Base-by-base conservation (phyloP, 2,888 invertebrate genomes). In the Latheticus oryzae region DNA sequence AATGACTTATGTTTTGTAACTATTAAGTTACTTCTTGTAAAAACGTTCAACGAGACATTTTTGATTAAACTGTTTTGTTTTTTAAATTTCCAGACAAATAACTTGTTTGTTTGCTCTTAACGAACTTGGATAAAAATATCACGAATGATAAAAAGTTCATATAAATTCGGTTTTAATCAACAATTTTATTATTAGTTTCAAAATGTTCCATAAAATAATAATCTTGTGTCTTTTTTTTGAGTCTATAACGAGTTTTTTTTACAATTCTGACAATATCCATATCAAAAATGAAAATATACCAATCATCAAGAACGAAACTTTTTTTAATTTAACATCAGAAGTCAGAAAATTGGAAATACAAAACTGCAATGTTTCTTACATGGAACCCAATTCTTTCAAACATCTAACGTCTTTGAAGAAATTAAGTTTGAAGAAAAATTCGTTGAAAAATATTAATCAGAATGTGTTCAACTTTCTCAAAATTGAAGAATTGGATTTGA, bases 401-500 rank as follows among this genome's bases (percentile, higher is more conserved):
- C 5, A 5, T 17, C 9, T 50, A 2, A 3, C 3, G 3, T 5
- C 15, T 16, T 12, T 50, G 13, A 15, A 26, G n/a, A 37, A 50
- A 26, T 12, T 50, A 3, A 50, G 50, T 37, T 15, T 50, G 1
- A 37, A 37, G 21, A 15, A 50, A 9, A 50, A 50, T 17, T 11
- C 13, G 5, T 7, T 37, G 5, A n/a, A 23, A 13, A 9, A 16
- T 12, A 26, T 50, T 5, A 16, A 8, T 17, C 26, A 28, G 1
- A 7, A 26, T 12, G 11, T 15, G 5, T 50, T 50, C 12, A 12
- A 8, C 1, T 5, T n/a, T 12, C 11, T 16, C 11, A 1, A 3
- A 2, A 24, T 50, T n/a, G 50, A 50, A 37, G 50, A 50, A 37
- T n/a, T 50, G 26, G 37, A 50, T 16, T 26, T 50, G 19, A 37